Conservation (phyloP, 2,113 vertebrate species). For the Agapornis roseicollis region DNA sequence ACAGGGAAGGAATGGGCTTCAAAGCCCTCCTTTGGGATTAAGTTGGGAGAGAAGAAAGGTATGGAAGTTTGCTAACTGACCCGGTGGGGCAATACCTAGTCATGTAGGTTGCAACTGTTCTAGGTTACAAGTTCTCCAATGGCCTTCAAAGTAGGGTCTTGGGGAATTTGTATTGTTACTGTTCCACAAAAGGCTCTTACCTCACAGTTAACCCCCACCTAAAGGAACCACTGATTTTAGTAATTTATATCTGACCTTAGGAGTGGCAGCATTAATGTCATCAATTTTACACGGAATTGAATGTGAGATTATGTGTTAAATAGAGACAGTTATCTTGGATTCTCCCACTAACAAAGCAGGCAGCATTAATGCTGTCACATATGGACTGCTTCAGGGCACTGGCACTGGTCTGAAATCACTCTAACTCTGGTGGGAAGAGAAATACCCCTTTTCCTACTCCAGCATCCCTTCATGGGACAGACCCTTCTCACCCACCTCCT, state of each 20-base stretch:
- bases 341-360: constrained; percentile 66
- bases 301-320: constrained; percentile 78
- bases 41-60: not conserved
- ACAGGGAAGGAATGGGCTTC: not conserved
- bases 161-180: not conserved
- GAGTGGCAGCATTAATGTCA: constrained; percentile 62
- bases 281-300: constrained; percentile 81
- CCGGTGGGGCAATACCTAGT: not conserved
- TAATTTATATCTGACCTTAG: constrained; percentile 31
- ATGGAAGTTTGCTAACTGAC: not conserved
- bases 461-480: not conserved
- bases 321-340: constrained; percentile 48
- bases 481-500: not conserved
- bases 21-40: not conserved
- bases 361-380: constrained; percentile 60
- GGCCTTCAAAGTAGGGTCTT: not conserved
- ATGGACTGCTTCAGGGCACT: constrained; percentile 53
- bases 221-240: not conserved
- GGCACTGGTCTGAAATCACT: not conserved
- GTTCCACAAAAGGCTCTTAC: not conserved
- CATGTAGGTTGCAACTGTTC: fast-evolving
- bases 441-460: not conserved
- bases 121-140: not conserved
- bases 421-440: not conserved
- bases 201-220: not conserved